Base-by-base conservation (phyloP, 2,888 invertebrate genomes). In the Andrena dorsata region DNA sequence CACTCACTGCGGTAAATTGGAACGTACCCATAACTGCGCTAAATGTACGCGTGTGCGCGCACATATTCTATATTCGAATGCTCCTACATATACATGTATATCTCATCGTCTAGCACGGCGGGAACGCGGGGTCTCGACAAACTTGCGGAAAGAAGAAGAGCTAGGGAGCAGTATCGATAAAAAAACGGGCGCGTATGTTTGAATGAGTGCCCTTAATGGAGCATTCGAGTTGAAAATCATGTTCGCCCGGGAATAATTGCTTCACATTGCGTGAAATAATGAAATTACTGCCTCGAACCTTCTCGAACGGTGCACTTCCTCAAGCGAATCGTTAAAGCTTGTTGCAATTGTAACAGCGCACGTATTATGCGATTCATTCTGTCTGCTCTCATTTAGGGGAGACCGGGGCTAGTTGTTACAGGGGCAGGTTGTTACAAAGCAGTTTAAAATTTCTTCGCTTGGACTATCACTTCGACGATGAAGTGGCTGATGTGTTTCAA, bases 61-160 rank as follows among this genome's bases (percentile, higher is more conserved):
- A 68, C n/a, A 64, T 16, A 71, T 75, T 80, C 68, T 26, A 72
- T 63, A 76, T 80, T 80, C 71, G n/a, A n/a, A n/a, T n/a, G n/a
- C n/a, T n/a, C n/a, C n/a, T n/a, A n/a, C n/a, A n/a, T n/a, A n/a
- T 51, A 26, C 30, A n/a, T 6, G 41, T 41, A 53, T 49, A 47
- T 35, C 28, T 30, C 20, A 23, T 76, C 10, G 23, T 75, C 23
- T 63, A 47, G 10, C 49, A 7, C 5, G 23, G 23, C 53, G 35
- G 13, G 61, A 63, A n/a, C 5, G 20, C 1, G 10, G 51, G 35
- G 20, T 7, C n/a, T 5, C 20, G 61, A 58, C 47, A 68, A 73
- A 71, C 41, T 16, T 26, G 13, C 32, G 76, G 23, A 80, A 53
- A 28, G 30, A 41, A 10, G 13, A 49, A 74, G 16, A 47, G 49